Evolutionary conservation across 2,888 invertebrate species (phyloP).

Genomic region (Latrodectus hesperus): DNA sequence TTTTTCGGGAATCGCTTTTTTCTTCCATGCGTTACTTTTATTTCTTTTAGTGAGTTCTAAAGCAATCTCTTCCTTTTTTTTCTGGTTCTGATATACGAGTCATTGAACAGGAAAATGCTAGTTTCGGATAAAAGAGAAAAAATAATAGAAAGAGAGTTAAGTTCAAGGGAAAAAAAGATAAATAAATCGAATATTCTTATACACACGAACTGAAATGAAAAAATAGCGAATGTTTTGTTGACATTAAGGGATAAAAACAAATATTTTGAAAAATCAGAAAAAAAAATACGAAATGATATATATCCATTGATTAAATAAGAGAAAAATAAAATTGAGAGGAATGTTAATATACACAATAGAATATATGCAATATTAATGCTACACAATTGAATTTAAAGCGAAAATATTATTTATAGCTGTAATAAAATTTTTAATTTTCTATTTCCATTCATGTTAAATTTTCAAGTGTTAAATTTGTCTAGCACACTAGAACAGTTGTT

Average conservation of each 20-base stretch:
- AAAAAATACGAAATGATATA: no score
- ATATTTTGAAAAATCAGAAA: conserved; percentile 19
- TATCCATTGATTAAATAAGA: no score
- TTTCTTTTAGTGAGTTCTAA: background rate
- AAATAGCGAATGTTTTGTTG: conserved; percentile 39
- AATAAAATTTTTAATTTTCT: no score
- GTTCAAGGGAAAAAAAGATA: background rate
- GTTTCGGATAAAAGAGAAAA: conserved; percentile 4
- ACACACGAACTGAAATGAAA: conserved; percentile 24
- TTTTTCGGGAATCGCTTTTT: background rate
- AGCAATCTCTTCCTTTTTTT: conserved; percentile 7
- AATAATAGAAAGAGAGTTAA: background rate
- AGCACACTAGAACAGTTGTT: no score
- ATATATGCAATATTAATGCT: no score
- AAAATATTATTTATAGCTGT: no score
- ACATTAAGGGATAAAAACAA: conserved; percentile 36
- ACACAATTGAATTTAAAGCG: no score
- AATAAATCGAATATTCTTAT: no score
- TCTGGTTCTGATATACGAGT: conserved; percentile 23
- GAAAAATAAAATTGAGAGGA: no score
- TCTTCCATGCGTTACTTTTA: background rate
- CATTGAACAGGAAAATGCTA: conserved; percentile 51
- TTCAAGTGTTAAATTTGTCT: no score
- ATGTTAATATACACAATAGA: no score
- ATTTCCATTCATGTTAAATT: no score